Evolutionary conservation across 2,888 invertebrate species (phyloP).

Genomic region (Kryphioiulus occultus): DNA sequence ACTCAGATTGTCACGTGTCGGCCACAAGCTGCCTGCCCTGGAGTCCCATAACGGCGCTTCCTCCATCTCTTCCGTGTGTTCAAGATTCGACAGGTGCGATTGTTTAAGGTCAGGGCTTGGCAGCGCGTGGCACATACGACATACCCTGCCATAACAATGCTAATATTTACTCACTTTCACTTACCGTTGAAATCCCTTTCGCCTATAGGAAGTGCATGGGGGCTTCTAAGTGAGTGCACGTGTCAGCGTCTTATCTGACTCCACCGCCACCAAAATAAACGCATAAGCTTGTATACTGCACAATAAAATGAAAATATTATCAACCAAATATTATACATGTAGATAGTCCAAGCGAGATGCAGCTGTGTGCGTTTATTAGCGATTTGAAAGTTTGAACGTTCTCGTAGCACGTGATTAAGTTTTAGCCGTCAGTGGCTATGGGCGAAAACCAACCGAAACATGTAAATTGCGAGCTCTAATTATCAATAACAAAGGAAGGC

Average conservation of each 20-base stretch:
- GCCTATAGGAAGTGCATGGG: neutral
- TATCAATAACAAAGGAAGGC: neutral
- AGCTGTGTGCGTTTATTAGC: neutral
- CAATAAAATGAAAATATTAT: neutral
- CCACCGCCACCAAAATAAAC: neutral
- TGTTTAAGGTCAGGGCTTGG: conserved; percentile 37
- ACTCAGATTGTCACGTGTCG: conserved; percentile 4
- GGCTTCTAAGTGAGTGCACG: neutral
- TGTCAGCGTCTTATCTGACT: neutral
- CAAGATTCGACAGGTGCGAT: conserved; percentile 39
- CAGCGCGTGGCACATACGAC: neutral
- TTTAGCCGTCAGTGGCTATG: neutral
- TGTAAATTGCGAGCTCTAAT: neutral
- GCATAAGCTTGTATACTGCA: too few relatives aligned
- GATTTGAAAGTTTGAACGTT: neutral
- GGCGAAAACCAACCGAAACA: too few relatives aligned
- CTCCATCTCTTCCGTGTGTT: conserved; percentile 13
- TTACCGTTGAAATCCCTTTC: neutral
- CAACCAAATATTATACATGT: too few relatives aligned
- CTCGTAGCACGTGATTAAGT: neutral
- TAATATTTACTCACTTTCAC: conserved; percentile 17
- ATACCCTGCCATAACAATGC: conserved; percentile 3
- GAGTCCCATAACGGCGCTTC: neutral
- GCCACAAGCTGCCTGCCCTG: conserved; percentile 1
- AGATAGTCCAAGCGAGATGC: conserved; percentile 2